phyloP scores from a whole-genome alignment of 2,888 invertebrate species.

The Cephus pygmeus region DNA sequence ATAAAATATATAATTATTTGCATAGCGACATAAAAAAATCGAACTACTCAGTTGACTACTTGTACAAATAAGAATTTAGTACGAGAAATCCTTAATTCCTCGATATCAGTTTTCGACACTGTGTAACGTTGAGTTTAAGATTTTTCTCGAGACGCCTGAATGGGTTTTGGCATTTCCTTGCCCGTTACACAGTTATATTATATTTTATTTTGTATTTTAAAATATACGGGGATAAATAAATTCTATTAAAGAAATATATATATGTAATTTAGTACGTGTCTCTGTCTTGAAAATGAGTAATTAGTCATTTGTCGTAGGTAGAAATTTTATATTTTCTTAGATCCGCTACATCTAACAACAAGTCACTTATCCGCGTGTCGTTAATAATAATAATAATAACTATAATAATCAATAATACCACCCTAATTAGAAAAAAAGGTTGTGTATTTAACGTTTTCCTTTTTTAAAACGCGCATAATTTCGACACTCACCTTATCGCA shows the following conservation, averaged over 20 bases:
- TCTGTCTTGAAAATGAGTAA: not conserved
- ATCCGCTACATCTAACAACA: slow-evolving; percentile 7
- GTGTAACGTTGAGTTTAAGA: not conserved
- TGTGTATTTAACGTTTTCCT: not conserved
- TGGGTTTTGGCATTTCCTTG: not conserved
- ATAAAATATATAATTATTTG: not conserved
- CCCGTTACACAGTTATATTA: not conserved
- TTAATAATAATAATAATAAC: not conserved
- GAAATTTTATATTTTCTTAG: slow-evolving; percentile 14
- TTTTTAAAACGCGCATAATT: not conserved
- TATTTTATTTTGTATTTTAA: not conserved
- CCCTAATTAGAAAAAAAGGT: not conserved
- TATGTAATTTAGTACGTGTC: not conserved
- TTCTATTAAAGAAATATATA: not conserved
- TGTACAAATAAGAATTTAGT: not conserved
- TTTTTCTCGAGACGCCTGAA: not conserved
- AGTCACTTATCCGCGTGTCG: slow-evolving; percentile 6
- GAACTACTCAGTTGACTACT: not conserved
- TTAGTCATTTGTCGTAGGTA: slow-evolving; percentile 9
- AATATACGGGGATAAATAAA: not conserved
- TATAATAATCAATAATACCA: not conserved
- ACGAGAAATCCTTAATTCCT: not conserved
- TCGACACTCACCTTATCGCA: not conserved
- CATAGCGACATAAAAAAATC: not conserved
- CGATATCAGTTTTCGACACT: not conserved